Evolutionary conservation across 92 coral and sea anemone species (phyloP).

Genomic region (Phenganax marumi): DNA sequence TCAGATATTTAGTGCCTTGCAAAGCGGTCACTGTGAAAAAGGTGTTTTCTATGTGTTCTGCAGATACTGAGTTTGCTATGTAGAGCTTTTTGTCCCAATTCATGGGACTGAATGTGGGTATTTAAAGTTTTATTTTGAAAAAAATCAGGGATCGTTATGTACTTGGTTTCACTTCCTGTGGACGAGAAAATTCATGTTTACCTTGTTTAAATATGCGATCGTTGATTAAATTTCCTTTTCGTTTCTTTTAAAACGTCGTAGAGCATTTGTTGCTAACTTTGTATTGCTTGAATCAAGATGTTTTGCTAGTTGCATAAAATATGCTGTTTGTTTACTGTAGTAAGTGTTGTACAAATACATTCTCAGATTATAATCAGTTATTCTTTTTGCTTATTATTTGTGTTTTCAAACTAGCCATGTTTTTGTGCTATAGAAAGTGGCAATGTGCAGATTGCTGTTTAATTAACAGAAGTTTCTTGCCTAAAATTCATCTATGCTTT

Average conservation of each 20-base stretch:
- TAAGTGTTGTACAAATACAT: background rate
- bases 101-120: background rate
- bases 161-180: constrained; percentile 12
- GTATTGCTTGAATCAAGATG: background rate
- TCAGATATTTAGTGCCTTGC: background rate
- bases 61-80: background rate
- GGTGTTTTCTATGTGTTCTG: background rate
- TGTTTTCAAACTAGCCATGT: background rate
- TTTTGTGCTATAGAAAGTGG: no score
- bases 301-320: background rate
- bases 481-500: background rate
- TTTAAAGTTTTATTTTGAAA: background rate
- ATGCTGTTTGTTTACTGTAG: background rate
- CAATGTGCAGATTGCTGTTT: no score
- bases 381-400: background rate
- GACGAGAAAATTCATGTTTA: background rate
- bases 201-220: constrained; percentile 2
- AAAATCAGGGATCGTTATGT: background rate
- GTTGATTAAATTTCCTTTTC: background rate
- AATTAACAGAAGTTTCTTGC: background rate
- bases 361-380: background rate
- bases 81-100: background rate
- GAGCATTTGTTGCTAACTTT: background rate
- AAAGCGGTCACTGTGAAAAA: background rate
- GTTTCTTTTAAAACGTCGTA: background rate